These are phyloP conservation scores for Pachyrhynchus sulphureomaculatus DNA, from an alignment of 1,140 invertebrate species.

Conservation along the genomic window DNA sequence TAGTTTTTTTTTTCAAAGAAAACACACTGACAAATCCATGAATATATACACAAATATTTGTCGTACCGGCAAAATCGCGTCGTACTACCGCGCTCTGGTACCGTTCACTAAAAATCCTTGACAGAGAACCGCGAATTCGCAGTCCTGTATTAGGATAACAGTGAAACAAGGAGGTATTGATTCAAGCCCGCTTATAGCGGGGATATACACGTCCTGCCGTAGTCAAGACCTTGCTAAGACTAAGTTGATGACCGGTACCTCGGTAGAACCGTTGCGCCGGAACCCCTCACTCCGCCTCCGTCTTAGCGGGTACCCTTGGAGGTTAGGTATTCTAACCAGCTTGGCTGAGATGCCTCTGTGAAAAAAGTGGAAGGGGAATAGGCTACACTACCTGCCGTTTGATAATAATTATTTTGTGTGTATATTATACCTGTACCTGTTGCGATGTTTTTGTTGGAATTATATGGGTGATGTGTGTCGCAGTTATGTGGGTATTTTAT, in stretches of 20 bases:
- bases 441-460: slow-evolving; percentile 17
- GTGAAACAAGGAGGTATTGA: background rate
- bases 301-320: slow-evolving; percentile 39
- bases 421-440: slow-evolving; percentile 14
- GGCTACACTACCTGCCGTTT: slow-evolving; percentile 22
- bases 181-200: background rate
- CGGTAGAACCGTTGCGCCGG: slow-evolving; percentile 48
- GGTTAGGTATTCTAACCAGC: slow-evolving; percentile 45
- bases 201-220: slow-evolving; percentile 24
- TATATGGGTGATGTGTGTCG: background rate
- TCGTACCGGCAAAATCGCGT: background rate
- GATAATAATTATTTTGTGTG: background rate
- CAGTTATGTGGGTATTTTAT: slow-evolving; percentile 14
- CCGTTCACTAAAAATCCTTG: slow-evolving; percentile 22
- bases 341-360: slow-evolving; percentile 32
- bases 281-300: slow-evolving; percentile 31
- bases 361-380: background rate
- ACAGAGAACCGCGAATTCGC: slow-evolving; percentile 8
- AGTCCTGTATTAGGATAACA: slow-evolving; percentile 19
- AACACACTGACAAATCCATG: background rate
- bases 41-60: background rate
- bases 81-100: slow-evolving; percentile 3
- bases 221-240: slow-evolving; percentile 47
- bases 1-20: too few relatives aligned
- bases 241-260: slow-evolving; percentile 47